Percentiles rank a stretch among this genome's conserved stretches.
Conservation (phyloP, 1,140 invertebrate species). For the Euwallacea similis region DNA sequence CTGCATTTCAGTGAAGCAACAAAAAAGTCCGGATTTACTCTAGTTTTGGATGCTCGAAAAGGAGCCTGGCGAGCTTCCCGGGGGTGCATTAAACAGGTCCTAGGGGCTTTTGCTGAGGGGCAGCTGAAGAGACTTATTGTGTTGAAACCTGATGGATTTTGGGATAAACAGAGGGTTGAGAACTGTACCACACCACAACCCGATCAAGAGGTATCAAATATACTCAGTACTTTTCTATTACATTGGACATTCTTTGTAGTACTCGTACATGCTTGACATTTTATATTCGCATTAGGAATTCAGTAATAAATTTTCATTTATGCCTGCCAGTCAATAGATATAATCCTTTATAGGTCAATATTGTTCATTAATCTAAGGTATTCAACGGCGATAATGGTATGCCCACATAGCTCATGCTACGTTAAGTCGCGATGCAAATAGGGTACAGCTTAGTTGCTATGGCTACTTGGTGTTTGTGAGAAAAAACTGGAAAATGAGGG, state of each 20-base stretch:
- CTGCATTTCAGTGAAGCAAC: slow-evolving; percentile 40
- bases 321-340: too few relatives aligned
- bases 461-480: too few relatives aligned
- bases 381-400: too few relatives aligned
- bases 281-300: too few relatives aligned
- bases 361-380: too few relatives aligned
- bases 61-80: slow-evolving; percentile 65
- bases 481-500: too few relatives aligned
- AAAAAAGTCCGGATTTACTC: slow-evolving; percentile 57
- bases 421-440: too few relatives aligned
- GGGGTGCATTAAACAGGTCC: slow-evolving; percentile 62
- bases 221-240: slow-evolving; percentile 15
- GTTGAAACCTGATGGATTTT: slow-evolving; percentile 70
- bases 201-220: slow-evolving; percentile 62
- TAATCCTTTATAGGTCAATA: too few relatives aligned
- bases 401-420: too few relatives aligned
- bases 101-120: slow-evolving; percentile 57
- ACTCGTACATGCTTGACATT: too few relatives aligned
- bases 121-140: slow-evolving; percentile 63
- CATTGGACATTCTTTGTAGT: background rate
- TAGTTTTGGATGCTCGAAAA: slow-evolving; percentile 67
- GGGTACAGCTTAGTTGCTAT: too few relatives aligned
- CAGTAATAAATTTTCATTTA: too few relatives aligned
- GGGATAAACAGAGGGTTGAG: slow-evolving; percentile 73
- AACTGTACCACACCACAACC: slow-evolving; percentile 67